Percentiles rank a stretch among this genome's conserved stretches.
Evolutionary conservation across 2,113 vertebrate genomes (phyloP).

Genomic region (Hassar affinis): DNA sequence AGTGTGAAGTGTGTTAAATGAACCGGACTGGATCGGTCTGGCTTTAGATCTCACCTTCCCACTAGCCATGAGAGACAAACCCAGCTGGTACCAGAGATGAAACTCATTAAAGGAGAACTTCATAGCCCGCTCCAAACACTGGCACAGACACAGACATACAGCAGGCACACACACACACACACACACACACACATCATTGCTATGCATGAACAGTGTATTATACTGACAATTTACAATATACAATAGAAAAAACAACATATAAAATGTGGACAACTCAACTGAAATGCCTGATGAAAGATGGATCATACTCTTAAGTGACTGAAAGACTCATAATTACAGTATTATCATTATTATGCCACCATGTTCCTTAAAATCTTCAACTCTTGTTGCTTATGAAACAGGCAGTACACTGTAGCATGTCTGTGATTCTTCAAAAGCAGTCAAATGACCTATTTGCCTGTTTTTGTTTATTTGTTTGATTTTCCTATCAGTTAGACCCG

Average conservation of each 20-base stretch:
- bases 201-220: not conserved
- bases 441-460: not conserved
- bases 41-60: conserved; percentile 85
- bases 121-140: conserved; percentile 97
- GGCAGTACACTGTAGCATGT: not conserved
- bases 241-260: not conserved
- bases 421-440: not conserved
- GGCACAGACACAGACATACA: not conserved
- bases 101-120: conserved; percentile 96
- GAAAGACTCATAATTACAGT: not conserved
- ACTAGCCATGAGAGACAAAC: conserved; percentile 91
- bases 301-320: not conserved
- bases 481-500: not conserved
- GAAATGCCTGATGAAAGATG: not conserved
- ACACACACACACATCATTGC: conserved; percentile 17
- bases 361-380: not conserved
- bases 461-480: not conserved
- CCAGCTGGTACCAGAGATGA: conserved; percentile 97
- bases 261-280: not conserved
- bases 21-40: not conserved
- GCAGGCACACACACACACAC: conserved; percentile 9
- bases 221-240: not conserved
- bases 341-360: not conserved
- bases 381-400: not conserved
- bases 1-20: not conserved